These are phyloP conservation scores for Lycocerus yunnanus DNA, from an alignment of 2,888 invertebrate species.

Conservation along the genomic window DNA sequence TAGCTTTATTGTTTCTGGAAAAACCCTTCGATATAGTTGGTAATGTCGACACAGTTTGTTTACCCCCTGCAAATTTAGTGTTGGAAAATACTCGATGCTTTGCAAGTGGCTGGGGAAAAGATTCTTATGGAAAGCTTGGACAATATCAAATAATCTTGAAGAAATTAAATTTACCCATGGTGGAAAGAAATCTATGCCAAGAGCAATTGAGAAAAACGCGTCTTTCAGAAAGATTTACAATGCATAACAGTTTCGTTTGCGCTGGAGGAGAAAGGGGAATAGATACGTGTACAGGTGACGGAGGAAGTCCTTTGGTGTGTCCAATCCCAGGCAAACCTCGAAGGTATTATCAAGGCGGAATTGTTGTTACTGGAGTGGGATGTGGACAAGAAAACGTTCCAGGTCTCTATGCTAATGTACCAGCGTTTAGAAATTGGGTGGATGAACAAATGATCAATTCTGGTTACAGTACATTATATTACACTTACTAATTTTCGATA, in stretches of 20 bases:
- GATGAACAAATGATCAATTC: neutral
- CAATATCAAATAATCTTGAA: constrained; percentile 62
- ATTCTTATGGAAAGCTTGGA: constrained; percentile 63
- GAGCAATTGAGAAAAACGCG: constrained; percentile 65
- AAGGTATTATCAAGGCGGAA: constrained; percentile 61
- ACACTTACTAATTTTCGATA: neutral
- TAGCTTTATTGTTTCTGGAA: constrained; percentile 70
- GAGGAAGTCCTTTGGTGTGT: constrained; percentile 79
- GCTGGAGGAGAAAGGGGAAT: constrained; percentile 75
- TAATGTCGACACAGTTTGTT: constrained; percentile 73
- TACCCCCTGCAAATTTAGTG: constrained; percentile 59
- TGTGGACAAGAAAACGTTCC: constrained; percentile 57
- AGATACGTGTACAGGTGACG: constrained; percentile 77
- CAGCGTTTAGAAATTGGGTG: constrained; percentile 56
- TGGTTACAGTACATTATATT: neutral
- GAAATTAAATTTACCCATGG: constrained; percentile 70
- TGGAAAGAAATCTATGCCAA: constrained; percentile 52
- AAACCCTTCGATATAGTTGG: constrained; percentile 64
- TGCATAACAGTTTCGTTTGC: constrained; percentile 74
- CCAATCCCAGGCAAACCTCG: constrained; percentile 58
- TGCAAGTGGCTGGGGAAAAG: constrained; percentile 78
- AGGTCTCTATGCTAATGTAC: constrained; percentile 58
- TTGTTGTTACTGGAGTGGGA: constrained; percentile 60
- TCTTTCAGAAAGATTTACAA: constrained; percentile 66
- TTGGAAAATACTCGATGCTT: constrained; percentile 62